These are phyloP conservation scores for Hybognathus amarus DNA, from an alignment of 2,797 vertebrate genomes.

Conservation along the genomic window DNA sequence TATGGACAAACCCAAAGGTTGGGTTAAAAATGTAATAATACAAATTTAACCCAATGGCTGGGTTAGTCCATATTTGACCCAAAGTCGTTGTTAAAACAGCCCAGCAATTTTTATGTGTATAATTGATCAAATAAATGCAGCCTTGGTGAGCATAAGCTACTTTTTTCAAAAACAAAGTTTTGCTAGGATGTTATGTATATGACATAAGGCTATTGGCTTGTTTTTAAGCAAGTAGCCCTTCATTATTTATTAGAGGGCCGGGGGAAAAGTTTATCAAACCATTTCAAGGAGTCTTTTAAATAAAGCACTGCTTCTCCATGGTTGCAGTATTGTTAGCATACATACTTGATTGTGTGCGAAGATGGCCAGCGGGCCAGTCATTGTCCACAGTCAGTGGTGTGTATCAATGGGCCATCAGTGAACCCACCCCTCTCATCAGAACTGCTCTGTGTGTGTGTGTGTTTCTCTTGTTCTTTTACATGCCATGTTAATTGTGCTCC, in stretches of 20 bases:
- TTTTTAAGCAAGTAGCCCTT: background rate
- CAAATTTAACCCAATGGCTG: too few relatives aligned
- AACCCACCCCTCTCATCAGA: conserved; percentile 57
- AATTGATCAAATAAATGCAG: background rate
- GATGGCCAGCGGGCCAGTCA: conserved; percentile 30
- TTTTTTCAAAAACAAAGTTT: background rate
- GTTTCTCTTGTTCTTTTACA: conserved; percentile 75
- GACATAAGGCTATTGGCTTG: background rate
- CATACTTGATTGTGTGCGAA: conserved; percentile 27
- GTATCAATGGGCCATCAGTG: conserved; percentile 50
- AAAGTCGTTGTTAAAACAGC: too few relatives aligned
- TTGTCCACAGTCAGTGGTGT: conserved; percentile 57
- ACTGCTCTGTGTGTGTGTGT: conserved; percentile 39
- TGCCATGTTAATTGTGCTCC: conserved; percentile 85
- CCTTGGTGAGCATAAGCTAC: background rate
- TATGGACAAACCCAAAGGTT: too few relatives aligned
- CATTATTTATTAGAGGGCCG: background rate
- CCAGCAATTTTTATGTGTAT: background rate
- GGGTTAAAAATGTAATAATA: too few relatives aligned
- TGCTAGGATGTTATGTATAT: background rate
- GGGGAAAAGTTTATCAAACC: background rate
- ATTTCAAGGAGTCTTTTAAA: conserved; percentile 4
- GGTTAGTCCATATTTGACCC: too few relatives aligned
- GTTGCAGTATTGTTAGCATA: conserved; percentile 14
- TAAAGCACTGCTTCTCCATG: background rate